Evolutionary conservation across 2,888 invertebrate species (phyloP), one percentile per base, ranked within the genome.

Genomic region (Agrotis ipsilon): DNA sequence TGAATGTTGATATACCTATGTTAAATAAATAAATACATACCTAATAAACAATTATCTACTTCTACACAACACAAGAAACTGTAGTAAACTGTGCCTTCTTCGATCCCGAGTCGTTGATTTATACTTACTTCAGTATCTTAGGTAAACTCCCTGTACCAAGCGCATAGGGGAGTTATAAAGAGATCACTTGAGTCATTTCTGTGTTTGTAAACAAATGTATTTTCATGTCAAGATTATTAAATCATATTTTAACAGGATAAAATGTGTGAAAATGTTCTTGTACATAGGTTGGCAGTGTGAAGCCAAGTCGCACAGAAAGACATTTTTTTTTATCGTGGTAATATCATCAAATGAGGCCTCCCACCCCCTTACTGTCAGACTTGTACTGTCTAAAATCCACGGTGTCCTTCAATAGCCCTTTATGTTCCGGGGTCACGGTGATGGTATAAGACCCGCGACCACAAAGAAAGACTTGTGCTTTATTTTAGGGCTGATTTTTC

Each of bases 111-210:
- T 2, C 9, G 14, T 43, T 45, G 3, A 62, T 78, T 63, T 82
- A 82, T 82, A 83, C 67, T 27, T 45, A 7, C 5, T 57, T 57
- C 14, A 19, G 6, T 21, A 43, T 16, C 9, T 14, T 39, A 63
- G 82, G 82, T 82, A 16, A 69, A 72, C 43, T 82, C 82, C 84
- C 82, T 64, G 48, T 11, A 13, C 43, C 24, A 11, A 57, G 6
- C 67, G 48, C 5, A 57, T 24, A 39, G 52, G 48, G 83, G 68
- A 82, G 45, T 79, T 58, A n/a, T 45, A 51, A n/a, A 32, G 14
- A 19, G 21, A 19, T 49, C 18, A 51, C 16, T 32, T 48, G n/a
- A 39, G 5, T 54, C 3, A 64, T 14, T n/a, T 21, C 7, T 55
- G 32, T 69, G 57, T 72, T 72, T 59, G 77, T 72, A 68, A 46